These are phyloP conservation scores for Daktulosphaira vitifoliae DNA, from an alignment of 1,140 invertebrate species.

Conservation along the genomic window DNA sequence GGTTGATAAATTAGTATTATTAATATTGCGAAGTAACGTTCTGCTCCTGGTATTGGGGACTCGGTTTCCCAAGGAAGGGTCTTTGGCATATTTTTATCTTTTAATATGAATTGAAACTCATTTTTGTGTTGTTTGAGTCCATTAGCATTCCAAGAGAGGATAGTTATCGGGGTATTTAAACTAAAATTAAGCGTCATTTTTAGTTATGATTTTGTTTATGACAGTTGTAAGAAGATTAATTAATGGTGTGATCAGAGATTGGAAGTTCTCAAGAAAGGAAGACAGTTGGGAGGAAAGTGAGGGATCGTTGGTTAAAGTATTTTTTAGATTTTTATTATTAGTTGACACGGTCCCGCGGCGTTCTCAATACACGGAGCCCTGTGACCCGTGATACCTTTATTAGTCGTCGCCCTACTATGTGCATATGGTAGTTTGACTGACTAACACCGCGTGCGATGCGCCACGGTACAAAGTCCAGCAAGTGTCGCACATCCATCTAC, in stretches of 20 bases:
- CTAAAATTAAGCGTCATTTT: neutral
- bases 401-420: too few species aligned
- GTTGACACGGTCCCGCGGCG: too few species aligned
- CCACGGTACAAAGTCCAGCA: too few species aligned
- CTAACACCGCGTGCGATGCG: too few species aligned
- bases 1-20: neutral
- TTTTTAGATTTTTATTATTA: neutral
- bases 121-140: slow-evolving; percentile 33
- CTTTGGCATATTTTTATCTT: neutral
- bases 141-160: slow-evolving; percentile 35
- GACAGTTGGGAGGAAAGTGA: slow-evolving; percentile 4
- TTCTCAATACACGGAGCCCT: too few species aligned
- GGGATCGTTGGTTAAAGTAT: neutral
- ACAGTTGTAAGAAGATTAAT: slow-evolving; percentile 11
- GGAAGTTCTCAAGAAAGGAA: slow-evolving; percentile 7
- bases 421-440: too few species aligned
- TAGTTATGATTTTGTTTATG: slow-evolving; percentile 8
- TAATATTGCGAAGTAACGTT: neutral
- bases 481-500: too few species aligned
- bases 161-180: neutral
- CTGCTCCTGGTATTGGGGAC: neutral
- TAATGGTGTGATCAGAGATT: neutral
- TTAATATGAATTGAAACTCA: neutral
- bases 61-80: too few species aligned
- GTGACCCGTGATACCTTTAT: too few species aligned